A percentile compares a stretch with the other conserved stretches of the same genome.
Conservation (phyloP, 64 coral and sea anemone genomes). For the Catalaphyllia jardinei region DNA sequence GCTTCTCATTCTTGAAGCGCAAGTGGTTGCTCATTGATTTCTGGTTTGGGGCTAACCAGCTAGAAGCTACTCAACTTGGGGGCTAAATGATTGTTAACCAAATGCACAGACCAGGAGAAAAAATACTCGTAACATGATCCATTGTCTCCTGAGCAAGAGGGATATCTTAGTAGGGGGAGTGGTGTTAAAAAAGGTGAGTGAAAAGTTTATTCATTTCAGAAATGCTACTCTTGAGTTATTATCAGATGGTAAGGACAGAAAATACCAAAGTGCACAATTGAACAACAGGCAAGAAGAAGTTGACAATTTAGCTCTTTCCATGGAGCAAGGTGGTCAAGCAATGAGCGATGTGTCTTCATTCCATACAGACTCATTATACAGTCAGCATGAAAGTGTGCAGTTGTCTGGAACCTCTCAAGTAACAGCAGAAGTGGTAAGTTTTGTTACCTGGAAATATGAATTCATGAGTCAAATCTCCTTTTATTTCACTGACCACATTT, state of each 20-base stretch:
- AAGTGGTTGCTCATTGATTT: too few relatives aligned
- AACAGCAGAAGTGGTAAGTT: conserved; percentile 4
- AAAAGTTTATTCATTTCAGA: background rate
- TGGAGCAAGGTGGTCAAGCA: conserved; percentile 4
- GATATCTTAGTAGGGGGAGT: background rate
- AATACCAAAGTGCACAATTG: background rate
- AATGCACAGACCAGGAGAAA: too few relatives aligned
- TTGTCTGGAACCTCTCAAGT: background rate
- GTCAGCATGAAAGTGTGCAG: background rate
- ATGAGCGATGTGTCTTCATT: conserved; percentile 22
- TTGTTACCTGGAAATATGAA: background rate
- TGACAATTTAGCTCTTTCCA: conserved; percentile 26
- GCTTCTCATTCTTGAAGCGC: too few relatives aligned
- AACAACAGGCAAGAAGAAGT: background rate
- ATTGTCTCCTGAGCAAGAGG: too few relatives aligned
- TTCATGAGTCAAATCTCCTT: too few relatives aligned
- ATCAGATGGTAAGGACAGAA: background rate
- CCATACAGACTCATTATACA: conserved; percentile 4
- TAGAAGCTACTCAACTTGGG: too few relatives aligned
- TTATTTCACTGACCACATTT: too few relatives aligned
- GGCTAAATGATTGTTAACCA: too few relatives aligned
- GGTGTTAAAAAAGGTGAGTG: background rate
- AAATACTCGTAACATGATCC: too few relatives aligned
- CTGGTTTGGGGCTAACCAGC: too few relatives aligned
- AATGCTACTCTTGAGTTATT: conserved; percentile 29